A percentile compares a stretch with the other conserved stretches of the same genome.
phyloP scores from a whole-genome alignment of 2,888 invertebrate species.

The Pedicia rivosa region DNA sequence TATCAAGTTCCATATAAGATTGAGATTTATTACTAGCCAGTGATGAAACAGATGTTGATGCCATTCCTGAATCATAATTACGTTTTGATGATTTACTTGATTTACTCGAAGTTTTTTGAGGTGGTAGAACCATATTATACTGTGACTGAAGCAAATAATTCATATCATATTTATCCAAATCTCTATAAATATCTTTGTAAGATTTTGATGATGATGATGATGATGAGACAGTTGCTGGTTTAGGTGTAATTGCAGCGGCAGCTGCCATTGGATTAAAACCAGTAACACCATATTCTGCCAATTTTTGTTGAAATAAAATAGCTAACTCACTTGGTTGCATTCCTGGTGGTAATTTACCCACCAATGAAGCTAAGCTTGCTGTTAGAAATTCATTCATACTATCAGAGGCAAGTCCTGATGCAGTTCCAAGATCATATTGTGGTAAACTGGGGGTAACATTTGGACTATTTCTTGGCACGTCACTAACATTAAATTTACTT shows the following conservation, averaged over 20 bases:
- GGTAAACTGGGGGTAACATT: constrained; percentile 28
- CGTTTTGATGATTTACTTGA: constrained; percentile 7
- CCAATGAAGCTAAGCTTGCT: constrained; percentile 26
- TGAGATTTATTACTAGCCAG: constrained; percentile 22
- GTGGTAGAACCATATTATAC: constrained; percentile 2
- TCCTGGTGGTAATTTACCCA: constrained; percentile 27
- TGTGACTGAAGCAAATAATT: constrained; percentile 7
- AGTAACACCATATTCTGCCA: constrained; percentile 26
- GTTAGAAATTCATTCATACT: constrained; percentile 26
- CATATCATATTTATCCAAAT: constrained; percentile 4
- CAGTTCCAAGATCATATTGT: constrained; percentile 14
- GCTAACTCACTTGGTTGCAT: constrained; percentile 27
- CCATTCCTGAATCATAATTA: constrained; percentile 1
- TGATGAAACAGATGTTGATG: constrained; percentile 1
- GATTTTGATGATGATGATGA: not conserved
- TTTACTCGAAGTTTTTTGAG: not conserved
- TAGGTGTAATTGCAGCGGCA: constrained; percentile 21
- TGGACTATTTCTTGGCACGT: constrained; percentile 21
- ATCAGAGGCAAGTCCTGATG: constrained; percentile 9
- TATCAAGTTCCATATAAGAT: constrained; percentile 29
- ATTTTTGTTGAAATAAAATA: constrained; percentile 22
- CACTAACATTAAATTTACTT: constrained; percentile 28
- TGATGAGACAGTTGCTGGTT: constrained; percentile 2
- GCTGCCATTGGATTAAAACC: constrained; percentile 27
- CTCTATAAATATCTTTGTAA: constrained; percentile 4